Evolutionary conservation across 2,888 invertebrate genomes (phyloP).

Genomic region (Actias luna): DNA sequence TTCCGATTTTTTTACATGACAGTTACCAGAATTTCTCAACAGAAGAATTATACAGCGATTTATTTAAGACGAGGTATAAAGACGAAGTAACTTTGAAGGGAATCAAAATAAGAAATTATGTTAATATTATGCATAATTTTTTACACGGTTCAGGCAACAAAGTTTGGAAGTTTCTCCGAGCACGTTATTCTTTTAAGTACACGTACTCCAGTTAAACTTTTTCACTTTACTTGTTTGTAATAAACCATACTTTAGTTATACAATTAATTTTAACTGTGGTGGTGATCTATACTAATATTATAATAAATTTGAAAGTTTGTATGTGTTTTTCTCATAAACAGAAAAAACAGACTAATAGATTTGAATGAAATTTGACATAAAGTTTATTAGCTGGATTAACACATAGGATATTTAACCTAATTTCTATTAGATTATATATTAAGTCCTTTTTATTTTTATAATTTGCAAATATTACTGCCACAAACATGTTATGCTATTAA

Average conservation of each 20-base stretch:
- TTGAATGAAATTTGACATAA: too few relatives aligned
- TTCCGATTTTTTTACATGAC: background rate
- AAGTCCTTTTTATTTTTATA: too few relatives aligned
- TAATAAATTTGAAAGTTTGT: too few relatives aligned
- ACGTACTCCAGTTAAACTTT: background rate
- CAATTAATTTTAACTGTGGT: background rate
- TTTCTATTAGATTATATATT: too few relatives aligned
- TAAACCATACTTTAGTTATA: background rate
- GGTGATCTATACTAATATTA: too few relatives aligned
- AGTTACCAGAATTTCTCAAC: background rate
- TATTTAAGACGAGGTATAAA: slow-evolving; percentile 6
- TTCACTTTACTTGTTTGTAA: background rate
- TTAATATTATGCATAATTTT: slow-evolving; percentile 21
- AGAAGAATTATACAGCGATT: background rate
- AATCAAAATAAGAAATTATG: slow-evolving; percentile 20
- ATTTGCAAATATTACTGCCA: too few relatives aligned
- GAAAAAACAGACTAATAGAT: too few relatives aligned
- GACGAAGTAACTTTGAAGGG: slow-evolving; percentile 1
- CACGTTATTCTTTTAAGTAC: slow-evolving; percentile 13
- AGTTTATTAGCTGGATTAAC: too few relatives aligned
- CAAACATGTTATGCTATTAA: too few relatives aligned
- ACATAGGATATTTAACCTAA: too few relatives aligned
- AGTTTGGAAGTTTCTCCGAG: slow-evolving; percentile 11
- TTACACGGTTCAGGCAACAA: slow-evolving; percentile 12
- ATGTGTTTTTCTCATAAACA: too few relatives aligned